Percentiles rank a stretch among this genome's conserved stretches.
Evolutionary conservation across 2,113 vertebrate species (phyloP).

Genomic region (Rhea americana): DNA sequence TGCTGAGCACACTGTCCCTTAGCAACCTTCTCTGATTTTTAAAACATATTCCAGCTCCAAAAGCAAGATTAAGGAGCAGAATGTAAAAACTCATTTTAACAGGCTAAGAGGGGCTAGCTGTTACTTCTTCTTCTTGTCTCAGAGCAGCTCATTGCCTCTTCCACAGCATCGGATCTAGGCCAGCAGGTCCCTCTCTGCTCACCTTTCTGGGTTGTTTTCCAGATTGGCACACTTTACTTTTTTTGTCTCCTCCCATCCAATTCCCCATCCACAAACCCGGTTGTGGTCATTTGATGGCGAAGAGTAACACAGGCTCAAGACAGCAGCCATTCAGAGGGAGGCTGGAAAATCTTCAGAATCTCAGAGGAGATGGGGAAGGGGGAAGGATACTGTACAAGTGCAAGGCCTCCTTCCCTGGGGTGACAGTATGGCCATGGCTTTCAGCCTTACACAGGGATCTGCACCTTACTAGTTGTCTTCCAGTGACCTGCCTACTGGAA

Average conservation of each 20-base stretch:
- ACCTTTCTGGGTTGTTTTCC: background rate
- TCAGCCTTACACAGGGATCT: background rate
- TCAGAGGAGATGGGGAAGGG: background rate
- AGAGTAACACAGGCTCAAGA: fast-evolving
- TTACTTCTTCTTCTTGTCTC: fast-evolving
- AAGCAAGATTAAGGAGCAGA: background rate
- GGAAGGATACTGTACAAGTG: fast-evolving
- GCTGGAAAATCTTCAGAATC: background rate
- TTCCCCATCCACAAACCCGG: background rate
- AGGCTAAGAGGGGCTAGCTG: background rate
- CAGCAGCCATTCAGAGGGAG: fast-evolving
- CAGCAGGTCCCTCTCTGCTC: background rate
- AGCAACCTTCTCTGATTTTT: slow-evolving; percentile 29
- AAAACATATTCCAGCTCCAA: background rate
- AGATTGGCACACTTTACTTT: background rate
- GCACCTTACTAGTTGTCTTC: background rate
- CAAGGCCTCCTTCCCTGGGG: background rate
- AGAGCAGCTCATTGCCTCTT: background rate
- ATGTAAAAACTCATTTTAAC: background rate
- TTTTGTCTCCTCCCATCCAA: background rate
- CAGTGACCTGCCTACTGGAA: background rate
- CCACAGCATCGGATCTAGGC: background rate
- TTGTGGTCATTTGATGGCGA: background rate
- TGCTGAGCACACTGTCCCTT: slow-evolving; percentile 19
- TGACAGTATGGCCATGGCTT: background rate